Evolutionary conservation across 2,888 invertebrate genomes (phyloP), one percentile per base, ranked within the genome.

Genomic region (Pristionchus mayeri): DNA sequence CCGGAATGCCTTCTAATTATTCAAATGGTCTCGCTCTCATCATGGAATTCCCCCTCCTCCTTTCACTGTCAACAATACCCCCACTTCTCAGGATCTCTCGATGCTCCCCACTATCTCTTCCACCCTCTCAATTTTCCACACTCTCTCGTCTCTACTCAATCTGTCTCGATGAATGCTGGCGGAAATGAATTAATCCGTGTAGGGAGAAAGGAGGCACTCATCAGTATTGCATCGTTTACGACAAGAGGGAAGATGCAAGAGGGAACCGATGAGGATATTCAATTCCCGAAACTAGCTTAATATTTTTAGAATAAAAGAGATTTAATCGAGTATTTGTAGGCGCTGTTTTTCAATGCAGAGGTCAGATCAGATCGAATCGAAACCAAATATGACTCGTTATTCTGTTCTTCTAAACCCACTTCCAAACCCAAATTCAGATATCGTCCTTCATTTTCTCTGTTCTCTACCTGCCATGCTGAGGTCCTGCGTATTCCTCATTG

Each of bases 391-490:
- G n/a, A n/a, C n/a, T n/a, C n/a, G n/a, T n/a, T n/a, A n/a, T n/a
- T n/a, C n/a, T n/a, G n/a, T n/a, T n/a, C n/a, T n/a, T n/a, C n/a
- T n/a, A n/a, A n/a, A n/a, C n/a, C n/a, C n/a, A n/a, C n/a, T n/a
- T n/a, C n/a, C n/a, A n/a, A n/a, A n/a, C n/a, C n/a, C n/a, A n/a
- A n/a, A n/a, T n/a, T n/a, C n/a, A n/a, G n/a, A n/a, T n/a, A n/a
- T n/a, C n/a, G n/a, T n/a, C n/a, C n/a, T n/a, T n/a, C n/a, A n/a
- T n/a, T n/a, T n/a, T n/a, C n/a, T n/a, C n/a, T n/a, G n/a, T n/a
- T n/a, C n/a, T n/a, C n/a, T 60, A 96, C 97, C 97, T 95, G 94
- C 95, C 96, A 93, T 96, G 95, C 92, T 96, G 95, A 78, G 97
- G 96, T 89, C 96, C 97, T 87, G 96, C 96, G 93, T 96, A 96